Base-by-base conservation (phyloP, 2,888 invertebrate species). In the Drosophila anomalipes region DNA sequence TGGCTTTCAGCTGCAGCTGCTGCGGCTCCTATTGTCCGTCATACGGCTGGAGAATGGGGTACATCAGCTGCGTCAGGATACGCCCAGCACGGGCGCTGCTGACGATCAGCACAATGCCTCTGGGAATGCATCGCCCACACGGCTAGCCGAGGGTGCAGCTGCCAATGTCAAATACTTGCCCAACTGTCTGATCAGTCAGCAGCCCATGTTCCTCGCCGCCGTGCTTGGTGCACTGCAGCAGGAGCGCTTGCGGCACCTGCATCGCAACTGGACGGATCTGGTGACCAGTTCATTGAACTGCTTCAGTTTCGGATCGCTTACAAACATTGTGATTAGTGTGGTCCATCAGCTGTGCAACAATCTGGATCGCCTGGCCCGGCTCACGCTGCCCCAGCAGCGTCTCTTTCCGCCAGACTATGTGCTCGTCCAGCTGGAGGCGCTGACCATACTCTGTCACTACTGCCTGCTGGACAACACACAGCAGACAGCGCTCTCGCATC, bases 181-280 rank as follows among this genome's bases (percentile, higher is more conserved):
- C 28, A 95, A 96, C 49, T 94, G 95, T 69, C 93, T 95, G 47
- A 96, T 97, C 71, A 96, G 96, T 44, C 96, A 97, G 90, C 97
- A 98, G 92, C 96, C 96, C 35, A 96, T 97, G 95, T 97, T 98
- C 91, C 93, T 97, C 37, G 95, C 96, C 28, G 96, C 97, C 35
- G 95, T 97, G 59, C 94, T 97, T 82, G 96, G 95, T 86, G 97
- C 97, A 6, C 93, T 97, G 65, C 96, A 96, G 88, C 92, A 96
- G 92, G 95, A 95, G 69, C 95, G 95, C 72, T 94, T 96, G 93
- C 94, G 96, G 56, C 95, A 96, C 88, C 93, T 97, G 77, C 98
- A 98, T 92, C 96, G 96, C 77, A 96, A 97, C 88, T 98, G 97
- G 97, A 95, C 97, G 39, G 95, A 96, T 74, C 94, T 97, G 92